phyloP scores from a whole-genome alignment of 2,797 vertebrate species.

The Diplodus sargus region DNA sequence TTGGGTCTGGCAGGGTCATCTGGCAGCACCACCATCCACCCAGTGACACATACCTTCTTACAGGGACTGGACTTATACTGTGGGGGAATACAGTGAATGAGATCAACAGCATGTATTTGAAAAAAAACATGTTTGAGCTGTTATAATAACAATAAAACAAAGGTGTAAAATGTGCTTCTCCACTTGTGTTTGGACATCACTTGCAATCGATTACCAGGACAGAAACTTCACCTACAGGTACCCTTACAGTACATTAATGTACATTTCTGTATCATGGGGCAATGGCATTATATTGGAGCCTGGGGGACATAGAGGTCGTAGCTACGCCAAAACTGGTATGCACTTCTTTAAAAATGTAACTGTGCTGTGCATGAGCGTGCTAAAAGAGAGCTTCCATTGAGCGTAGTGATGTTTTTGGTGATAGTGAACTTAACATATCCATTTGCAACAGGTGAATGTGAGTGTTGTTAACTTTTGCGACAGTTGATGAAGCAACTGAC shows the following conservation, averaged over 20 bases:
- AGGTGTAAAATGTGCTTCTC: not conserved
- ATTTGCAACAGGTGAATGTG: no score
- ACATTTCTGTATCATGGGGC: not conserved
- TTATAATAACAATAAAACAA: not conserved
- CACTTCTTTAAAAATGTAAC: no score
- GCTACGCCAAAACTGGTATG: no score
- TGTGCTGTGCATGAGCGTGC: no score
- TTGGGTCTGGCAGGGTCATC: constrained; percentile 94
- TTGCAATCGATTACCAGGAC: not conserved
- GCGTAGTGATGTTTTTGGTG: no score
- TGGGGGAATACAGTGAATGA: constrained; percentile 1
- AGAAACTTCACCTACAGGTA: not conserved
- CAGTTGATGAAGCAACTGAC: no score
- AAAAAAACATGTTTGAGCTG: not conserved
- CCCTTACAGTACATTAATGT: not conserved
- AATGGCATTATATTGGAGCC: not conserved
- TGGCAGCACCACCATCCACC: constrained; percentile 95
- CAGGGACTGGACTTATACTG: constrained; percentile 95
- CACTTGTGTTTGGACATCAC: not conserved
- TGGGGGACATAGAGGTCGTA: no score
- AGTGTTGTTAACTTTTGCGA: no score
- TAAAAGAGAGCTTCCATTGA: no score
- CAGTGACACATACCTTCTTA: constrained; percentile 92
- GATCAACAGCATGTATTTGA: not conserved
- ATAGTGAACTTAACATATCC: no score